Percentiles rank a stretch among this genome's conserved stretches.
Evolutionary conservation across 2,797 vertebrate genomes (phyloP).

Genomic region (Aphelocoma californica): DNA sequence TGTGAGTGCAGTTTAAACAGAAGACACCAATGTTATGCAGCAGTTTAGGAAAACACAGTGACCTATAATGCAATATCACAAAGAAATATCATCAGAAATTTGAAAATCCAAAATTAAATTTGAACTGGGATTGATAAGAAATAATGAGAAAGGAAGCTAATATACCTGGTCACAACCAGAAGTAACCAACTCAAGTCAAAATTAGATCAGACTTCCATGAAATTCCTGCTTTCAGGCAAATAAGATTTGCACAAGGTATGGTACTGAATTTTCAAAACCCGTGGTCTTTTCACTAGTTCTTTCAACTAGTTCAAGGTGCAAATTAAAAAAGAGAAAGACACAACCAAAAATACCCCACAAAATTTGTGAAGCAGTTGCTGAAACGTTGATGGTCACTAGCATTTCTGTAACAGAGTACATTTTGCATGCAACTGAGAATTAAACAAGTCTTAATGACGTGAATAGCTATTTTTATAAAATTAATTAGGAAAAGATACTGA

Average conservation of each 20-base stretch:
- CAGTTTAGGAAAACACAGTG: not conserved
- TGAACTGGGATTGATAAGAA: not conserved
- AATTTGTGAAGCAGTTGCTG: not conserved
- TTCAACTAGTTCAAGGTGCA: not conserved
- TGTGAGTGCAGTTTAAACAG: not conserved
- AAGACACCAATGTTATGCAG: not conserved
- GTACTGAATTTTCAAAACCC: not conserved
- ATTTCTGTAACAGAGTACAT: not conserved
- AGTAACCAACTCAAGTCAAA: not conserved
- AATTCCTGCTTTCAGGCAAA: not conserved
- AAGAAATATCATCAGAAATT: not conserved
- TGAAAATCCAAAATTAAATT: not conserved
- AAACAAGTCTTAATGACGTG: not conserved
- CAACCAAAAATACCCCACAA: accelerated
- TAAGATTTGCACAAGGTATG: not conserved
- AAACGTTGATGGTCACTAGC: accelerated
- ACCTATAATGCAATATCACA: not conserved
- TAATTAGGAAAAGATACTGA: not conserved
- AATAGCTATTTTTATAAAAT: not conserved
- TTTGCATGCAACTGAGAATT: not conserved
- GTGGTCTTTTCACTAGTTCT: not conserved
- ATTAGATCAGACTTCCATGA: not conserved
- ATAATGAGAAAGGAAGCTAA: not conserved
- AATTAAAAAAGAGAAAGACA: not conserved
- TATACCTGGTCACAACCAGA: not conserved